Evolutionary conservation across 1,140 invertebrate species (phyloP), one percentile per base, ranked within the genome.

Genomic region (Cydia fagiglandana): DNA sequence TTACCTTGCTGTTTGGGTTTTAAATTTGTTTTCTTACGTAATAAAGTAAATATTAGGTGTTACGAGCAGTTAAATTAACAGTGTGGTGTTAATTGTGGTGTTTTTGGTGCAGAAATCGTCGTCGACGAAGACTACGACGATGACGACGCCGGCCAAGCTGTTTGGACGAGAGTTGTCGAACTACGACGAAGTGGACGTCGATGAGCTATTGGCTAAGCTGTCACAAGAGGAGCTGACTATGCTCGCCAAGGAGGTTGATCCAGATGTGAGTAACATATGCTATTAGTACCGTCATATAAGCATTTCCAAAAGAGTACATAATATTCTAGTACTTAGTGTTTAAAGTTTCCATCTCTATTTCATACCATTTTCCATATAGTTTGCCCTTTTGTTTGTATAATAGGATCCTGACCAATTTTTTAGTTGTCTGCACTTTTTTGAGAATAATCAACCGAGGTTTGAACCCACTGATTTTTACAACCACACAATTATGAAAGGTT

Each of bases 221-320:
- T 97, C 98, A 75, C 95, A 96, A 15, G 99, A 99, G 91, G 99
- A 99, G 94, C 96, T 99, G 73, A 98, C 98, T 84, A 97, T 99
- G 91, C 94, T 99, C 77, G 98, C 98, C 83, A 98, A 98, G 94
- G 99, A 99, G 95, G 98, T 99, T 78, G 99, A 99, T 95, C 99
- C 99, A 81, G 99, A 99, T 95, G 98, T 99, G 94, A 98, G 97
- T 95, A 87, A 30, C 34, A 53, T 53, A 7, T 53, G 45, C 64
- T 56, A 17, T 56, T 56, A 17, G 15, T 17, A 17, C 13, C 4
- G 45, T 56, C 53, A 17, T 56, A 17, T 17, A 17, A 56, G n/a
- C 5, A 56, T 56, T 56, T 2, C 53, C 15, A 13, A 13, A 47
- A 47, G 15, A 13, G 41, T 41, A 41, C 41, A 41, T 30, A 9